A percentile compares a stretch with the other conserved stretches of the same genome.
Conservation (phyloP, 2,113 vertebrate genomes). For the Rattus norvegicus region DNA sequence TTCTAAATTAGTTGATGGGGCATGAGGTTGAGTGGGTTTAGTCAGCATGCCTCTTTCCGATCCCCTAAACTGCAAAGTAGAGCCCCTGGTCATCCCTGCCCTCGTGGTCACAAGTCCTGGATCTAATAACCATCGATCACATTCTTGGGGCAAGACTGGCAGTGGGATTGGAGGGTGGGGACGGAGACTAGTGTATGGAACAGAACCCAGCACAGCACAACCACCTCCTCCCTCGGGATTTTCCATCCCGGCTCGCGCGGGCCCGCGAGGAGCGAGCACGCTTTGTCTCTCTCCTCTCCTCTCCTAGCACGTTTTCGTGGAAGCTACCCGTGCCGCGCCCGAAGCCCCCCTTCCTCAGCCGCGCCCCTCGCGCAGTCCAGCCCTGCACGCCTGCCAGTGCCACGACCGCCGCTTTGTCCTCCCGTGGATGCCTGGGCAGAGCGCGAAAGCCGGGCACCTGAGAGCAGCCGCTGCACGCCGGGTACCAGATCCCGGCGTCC, state of each 20-base stretch:
- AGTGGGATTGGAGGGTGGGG: neutral
- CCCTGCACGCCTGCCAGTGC: slow-evolving; percentile 68
- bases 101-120: slow-evolving; percentile 49
- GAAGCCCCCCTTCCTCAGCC: slow-evolving; percentile 35
- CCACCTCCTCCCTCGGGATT: slow-evolving; percentile 75
- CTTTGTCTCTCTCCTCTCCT: slow-evolving; percentile 73
- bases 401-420: slow-evolving; percentile 75
- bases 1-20: slow-evolving; percentile 42
- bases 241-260: slow-evolving; percentile 70
- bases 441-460: slow-evolving; percentile 27
- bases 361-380: slow-evolving; percentile 68
- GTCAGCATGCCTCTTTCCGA: neutral
- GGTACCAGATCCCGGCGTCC: neutral
- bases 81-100: neutral
- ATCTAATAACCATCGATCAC: neutral
- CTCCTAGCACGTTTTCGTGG: slow-evolving; percentile 66
- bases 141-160: neutral
- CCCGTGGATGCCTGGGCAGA: slow-evolving; percentile 29
- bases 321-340: slow-evolving; percentile 72
- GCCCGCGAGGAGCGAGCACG: slow-evolving; percentile 56
- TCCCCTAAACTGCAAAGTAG: neutral
- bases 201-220: neutral
- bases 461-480: neutral
- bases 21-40: neutral
- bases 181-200: slow-evolving; percentile 15